Conservation (phyloP, 2,113 vertebrate genomes). For the Dicrurus megarhynchus region DNA sequence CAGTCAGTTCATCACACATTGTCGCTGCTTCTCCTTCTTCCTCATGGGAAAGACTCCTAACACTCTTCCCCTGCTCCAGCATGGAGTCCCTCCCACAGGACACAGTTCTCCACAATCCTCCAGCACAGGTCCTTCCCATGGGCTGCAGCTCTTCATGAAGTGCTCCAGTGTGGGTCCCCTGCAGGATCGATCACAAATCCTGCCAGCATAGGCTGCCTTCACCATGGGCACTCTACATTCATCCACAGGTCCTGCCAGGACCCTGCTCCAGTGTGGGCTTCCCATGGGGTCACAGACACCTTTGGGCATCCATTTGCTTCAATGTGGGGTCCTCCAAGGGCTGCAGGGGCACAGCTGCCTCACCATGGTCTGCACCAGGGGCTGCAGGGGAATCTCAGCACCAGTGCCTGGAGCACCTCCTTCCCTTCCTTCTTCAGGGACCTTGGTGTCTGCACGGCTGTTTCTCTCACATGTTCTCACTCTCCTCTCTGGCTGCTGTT, state of each 20-base stretch:
- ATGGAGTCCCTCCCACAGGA: background rate
- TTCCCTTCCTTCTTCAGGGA: background rate
- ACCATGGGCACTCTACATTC: accelerated
- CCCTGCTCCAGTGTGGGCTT: background rate
- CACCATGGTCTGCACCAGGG: accelerated
- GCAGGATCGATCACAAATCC: background rate
- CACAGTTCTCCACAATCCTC: background rate
- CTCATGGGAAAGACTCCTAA: background rate
- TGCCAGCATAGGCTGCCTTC: background rate
- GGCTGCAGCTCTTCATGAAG: background rate
- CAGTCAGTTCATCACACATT: background rate
- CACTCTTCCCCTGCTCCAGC: background rate
- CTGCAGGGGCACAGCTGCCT: background rate
- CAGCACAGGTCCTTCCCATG: accelerated
- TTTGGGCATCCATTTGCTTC: background rate
- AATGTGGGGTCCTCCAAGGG: accelerated
- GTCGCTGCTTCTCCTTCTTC: background rate
- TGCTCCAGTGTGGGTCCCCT: background rate
- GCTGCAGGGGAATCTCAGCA: background rate
- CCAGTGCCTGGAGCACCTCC: background rate
- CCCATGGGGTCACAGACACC: background rate
- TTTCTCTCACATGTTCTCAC: background rate
- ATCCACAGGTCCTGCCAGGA: background rate
- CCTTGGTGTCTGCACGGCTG: background rate
- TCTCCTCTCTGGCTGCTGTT: background rate